phyloP scores from a whole-genome alignment of 2,888 invertebrate species.

The Drosophila austrosaltans region DNA sequence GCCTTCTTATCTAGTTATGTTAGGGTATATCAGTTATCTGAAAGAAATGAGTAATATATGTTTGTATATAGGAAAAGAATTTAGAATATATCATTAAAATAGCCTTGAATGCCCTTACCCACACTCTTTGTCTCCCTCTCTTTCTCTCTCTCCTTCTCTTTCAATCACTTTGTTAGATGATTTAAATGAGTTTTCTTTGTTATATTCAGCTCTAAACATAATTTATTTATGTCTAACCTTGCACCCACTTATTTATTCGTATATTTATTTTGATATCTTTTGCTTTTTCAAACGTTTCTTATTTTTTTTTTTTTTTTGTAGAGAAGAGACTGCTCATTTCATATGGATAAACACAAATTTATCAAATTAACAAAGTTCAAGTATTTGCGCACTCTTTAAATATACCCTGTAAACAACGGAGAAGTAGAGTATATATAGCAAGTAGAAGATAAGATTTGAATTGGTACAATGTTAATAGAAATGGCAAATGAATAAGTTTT shows the following conservation, averaged over 20 bases:
- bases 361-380: slow-evolving; percentile 11
- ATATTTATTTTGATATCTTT: slow-evolving; percentile 24
- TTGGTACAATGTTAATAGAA: no score
- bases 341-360: background rate
- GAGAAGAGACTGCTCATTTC: background rate
- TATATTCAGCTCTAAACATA: slow-evolving; percentile 26
- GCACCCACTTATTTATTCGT: slow-evolving; percentile 35
- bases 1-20: slow-evolving; percentile 7
- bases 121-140: background rate
- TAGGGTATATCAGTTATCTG: slow-evolving; percentile 7
- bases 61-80: background rate
- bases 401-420: background rate
- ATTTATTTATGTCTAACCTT: slow-evolving; percentile 46
- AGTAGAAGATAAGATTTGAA: no score
- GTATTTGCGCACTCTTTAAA: slow-evolving; percentile 1
- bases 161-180: slow-evolving; percentile 40
- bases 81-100: background rate
- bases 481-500: no score
- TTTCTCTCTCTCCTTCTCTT: background rate
- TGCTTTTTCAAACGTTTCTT: slow-evolving; percentile 12
- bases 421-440: background rate
- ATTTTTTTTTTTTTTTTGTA: background rate
- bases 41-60: background rate
- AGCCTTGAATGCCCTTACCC: background rate
- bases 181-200: slow-evolving; percentile 22